Base-by-base conservation (phyloP, 2,113 vertebrate species). In the Tympanuchus pallidicinctus region DNA sequence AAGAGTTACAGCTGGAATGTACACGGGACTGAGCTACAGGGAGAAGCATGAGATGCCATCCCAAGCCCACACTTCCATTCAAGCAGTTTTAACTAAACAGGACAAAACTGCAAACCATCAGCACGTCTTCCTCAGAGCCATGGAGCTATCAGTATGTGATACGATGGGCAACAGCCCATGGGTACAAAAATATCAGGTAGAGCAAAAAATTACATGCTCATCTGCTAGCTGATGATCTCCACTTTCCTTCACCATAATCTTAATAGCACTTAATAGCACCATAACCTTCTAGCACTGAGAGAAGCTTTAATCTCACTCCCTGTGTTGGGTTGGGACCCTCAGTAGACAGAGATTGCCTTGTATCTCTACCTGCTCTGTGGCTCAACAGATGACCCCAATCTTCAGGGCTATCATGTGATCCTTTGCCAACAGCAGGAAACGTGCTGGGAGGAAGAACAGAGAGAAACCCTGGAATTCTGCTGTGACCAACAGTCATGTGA, bases 111-210 rank as follows among this genome's bases (percentile, higher is more conserved):
- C 54, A 83, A 65, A 19, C 15, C 42, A 64, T 3, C 14, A 66
- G 34, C 13, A 69, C 38, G 38, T 7, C 54, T 66, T 18, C 32
- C 3, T 5, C 63, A 73, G 40, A 76, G 61, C 50, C 56, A 78
- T 0, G 0, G 6, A 42, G 27, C 13, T 73, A 59, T 1, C 5
- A 11, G 32, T 15, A 66, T 11, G 13, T 2, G 21, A 36, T 17
- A 65, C 7, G 43, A 21, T 8, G 61, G 27, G 12, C 27, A 65
- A 50, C n/a, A 80, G 40, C 18, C 20, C 61, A 59, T 17, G 56
- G 73, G 18, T 81, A 88, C 22, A 22, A 71, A 50, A 13, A 69
- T 3, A 57, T 82, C 34, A 50, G 57, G 34, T 20, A 82, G 30
- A 91, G 25, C 8, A 88, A 66, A 40, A 79, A 40, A 16, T 54